Percentiles rank a stretch among this genome's conserved stretches.
phyloP scores from a whole-genome alignment of 2,113 vertebrate genomes.

The Theropithecus gelada region DNA sequence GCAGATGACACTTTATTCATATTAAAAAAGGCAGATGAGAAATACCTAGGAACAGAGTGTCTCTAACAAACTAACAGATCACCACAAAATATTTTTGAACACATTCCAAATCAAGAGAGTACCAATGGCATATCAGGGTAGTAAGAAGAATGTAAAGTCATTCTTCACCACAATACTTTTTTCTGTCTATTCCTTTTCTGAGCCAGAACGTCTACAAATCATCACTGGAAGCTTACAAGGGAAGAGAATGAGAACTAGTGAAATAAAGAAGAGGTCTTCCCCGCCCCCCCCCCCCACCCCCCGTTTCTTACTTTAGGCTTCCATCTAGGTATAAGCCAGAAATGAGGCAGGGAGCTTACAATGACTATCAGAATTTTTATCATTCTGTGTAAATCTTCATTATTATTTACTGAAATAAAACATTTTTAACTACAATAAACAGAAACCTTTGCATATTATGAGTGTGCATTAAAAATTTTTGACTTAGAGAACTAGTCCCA shows the following conservation, averaged over 20 bases:
- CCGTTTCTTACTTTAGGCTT: background rate
- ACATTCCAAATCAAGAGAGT: background rate
- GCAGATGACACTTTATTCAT: background rate
- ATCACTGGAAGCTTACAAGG: background rate
- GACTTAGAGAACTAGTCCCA: background rate
- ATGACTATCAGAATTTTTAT: background rate
- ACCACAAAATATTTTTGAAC: background rate
- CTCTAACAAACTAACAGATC: background rate
- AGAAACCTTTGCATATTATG: background rate
- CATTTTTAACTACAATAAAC: background rate
- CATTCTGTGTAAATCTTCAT: background rate
- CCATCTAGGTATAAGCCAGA: background rate
- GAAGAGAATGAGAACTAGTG: background rate
- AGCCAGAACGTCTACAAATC: background rate
- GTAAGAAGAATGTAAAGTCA: accelerated
- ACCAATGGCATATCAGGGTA: background rate
- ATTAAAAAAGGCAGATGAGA: background rate
- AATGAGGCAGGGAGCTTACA: background rate
- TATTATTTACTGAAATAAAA: background rate
- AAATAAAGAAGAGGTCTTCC: background rate
- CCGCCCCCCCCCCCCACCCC: too few relatives aligned
- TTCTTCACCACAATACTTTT: background rate
- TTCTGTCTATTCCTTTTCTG: background rate
- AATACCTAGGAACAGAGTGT: background rate
- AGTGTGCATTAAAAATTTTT: background rate